Evolutionary conservation across 2,888 invertebrate species (phyloP).

Genomic region (Hedychridium roseum): DNA sequence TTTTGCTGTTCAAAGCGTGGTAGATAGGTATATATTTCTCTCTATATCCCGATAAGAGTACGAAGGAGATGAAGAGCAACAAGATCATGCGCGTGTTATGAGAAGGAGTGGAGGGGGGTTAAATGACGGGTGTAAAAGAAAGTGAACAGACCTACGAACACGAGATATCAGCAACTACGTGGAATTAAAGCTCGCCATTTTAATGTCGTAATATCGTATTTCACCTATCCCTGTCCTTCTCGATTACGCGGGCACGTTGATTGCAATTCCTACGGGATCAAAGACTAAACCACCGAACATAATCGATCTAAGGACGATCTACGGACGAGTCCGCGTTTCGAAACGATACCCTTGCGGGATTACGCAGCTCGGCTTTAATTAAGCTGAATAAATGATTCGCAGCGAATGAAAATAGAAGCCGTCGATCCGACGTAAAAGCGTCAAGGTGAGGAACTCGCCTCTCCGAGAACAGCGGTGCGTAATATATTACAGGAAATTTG

Average conservation of each 20-base stretch:
- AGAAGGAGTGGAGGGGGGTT: slow-evolving; percentile 10
- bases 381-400: too few species aligned
- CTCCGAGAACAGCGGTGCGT: slow-evolving; percentile 15
- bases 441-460: slow-evolving; percentile 12
- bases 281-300: too few species aligned
- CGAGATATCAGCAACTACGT: background rate
- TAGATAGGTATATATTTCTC: background rate
- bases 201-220: slow-evolving; percentile 23
- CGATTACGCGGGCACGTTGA: too few species aligned
- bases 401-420: too few species aligned
- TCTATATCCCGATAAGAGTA: slow-evolving; percentile 2
- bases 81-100: slow-evolving; percentile 3
- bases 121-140: too few species aligned
- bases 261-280: too few species aligned
- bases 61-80: slow-evolving; percentile 9
- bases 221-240: slow-evolving; percentile 24
- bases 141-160: too few species aligned
- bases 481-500: slow-evolving; percentile 26
- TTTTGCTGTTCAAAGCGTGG: background rate
- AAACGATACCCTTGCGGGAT: too few species aligned
- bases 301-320: too few species aligned
- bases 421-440: slow-evolving; percentile 20
- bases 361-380: too few species aligned
- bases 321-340: too few species aligned
- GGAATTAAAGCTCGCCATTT: slow-evolving; percentile 20